Percentiles rank a stretch among this genome's conserved stretches.
phyloP scores from a whole-genome alignment of 2,888 invertebrate species.

The Aphidius colemani region DNA sequence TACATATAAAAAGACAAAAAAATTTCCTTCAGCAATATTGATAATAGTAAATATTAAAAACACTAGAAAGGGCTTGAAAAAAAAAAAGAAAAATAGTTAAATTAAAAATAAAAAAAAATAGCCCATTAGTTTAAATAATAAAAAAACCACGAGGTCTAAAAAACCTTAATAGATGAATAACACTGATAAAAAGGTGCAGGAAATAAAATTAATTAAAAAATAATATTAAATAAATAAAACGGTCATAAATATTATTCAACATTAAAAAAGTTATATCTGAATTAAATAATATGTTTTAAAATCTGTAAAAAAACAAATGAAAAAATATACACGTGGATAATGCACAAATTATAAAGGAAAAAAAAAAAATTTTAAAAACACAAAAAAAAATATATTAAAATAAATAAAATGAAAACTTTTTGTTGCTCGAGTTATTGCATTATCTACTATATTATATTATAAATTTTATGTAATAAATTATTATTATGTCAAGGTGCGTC shows the following conservation, averaged over 20 bases:
- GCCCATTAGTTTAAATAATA: constrained; percentile 21
- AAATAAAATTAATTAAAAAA: constrained; percentile 28
- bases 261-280: constrained; percentile 40
- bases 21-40: no score
- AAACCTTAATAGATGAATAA: constrained; percentile 16
- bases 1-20: no score
- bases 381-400: constrained; percentile 37
- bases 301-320: constrained; percentile 42
- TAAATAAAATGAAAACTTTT: constrained; percentile 45
- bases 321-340: no score
- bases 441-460: constrained; percentile 45
- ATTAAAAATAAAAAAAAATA: constrained; percentile 12
- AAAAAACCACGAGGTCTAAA: constrained; percentile 10
- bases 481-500: constrained; percentile 47
- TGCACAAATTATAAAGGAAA: constrained; percentile 38
- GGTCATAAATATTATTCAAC: constrained; percentile 30
- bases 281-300: constrained; percentile 47
- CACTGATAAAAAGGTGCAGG: constrained; percentile 26
- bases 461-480: constrained; percentile 55
- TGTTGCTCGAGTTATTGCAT: constrained; percentile 53
- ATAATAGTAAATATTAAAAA: constrained; percentile 18
- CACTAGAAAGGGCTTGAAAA: neutral
- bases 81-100: constrained; percentile 22
- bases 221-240: constrained; percentile 14
- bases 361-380: constrained; percentile 37